These are phyloP conservation scores for Piaya cayana DNA, from an alignment of 2,113 vertebrate genomes.

Conservation along the genomic window DNA sequence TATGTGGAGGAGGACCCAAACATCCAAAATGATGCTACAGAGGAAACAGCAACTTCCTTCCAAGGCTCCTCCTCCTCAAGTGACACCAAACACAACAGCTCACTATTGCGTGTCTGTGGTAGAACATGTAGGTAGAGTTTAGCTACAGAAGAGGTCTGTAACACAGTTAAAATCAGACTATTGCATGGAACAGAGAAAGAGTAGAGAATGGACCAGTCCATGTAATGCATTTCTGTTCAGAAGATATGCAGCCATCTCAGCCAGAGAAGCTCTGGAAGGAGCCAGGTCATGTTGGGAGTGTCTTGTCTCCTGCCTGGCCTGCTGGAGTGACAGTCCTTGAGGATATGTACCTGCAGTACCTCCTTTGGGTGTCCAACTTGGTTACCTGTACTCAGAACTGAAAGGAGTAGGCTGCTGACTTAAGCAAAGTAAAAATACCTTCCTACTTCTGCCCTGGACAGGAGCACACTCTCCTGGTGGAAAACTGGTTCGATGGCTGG, in stretches of 20 bases:
- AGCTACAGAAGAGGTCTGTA: background rate
- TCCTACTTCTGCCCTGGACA: too few relatives aligned
- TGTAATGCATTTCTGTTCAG: background rate
- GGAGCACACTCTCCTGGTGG: too few relatives aligned
- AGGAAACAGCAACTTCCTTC: background rate
- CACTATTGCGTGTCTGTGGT: fast-evolving
- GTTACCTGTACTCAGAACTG: background rate
- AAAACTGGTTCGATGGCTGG: too few relatives aligned
- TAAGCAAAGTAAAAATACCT: background rate
- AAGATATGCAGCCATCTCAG: background rate
- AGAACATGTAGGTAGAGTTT: background rate
- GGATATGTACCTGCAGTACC: background rate
- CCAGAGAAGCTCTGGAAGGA: background rate
- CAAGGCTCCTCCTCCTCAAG: background rate
- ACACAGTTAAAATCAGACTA: background rate
- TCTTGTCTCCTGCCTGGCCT: background rate
- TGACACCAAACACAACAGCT: background rate
- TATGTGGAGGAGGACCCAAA: background rate
- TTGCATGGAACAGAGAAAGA: background rate
- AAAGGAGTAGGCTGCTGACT: background rate
- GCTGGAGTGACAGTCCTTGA: background rate
- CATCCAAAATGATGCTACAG: background rate
- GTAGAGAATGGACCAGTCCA: background rate
- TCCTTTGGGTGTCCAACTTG: background rate
- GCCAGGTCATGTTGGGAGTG: background rate